Percentiles rank a stretch among this genome's conserved stretches.
These are phyloP conservation scores for Papilio polyxenes DNA, from an alignment of 1,140 invertebrate species.

Conservation along the genomic window DNA sequence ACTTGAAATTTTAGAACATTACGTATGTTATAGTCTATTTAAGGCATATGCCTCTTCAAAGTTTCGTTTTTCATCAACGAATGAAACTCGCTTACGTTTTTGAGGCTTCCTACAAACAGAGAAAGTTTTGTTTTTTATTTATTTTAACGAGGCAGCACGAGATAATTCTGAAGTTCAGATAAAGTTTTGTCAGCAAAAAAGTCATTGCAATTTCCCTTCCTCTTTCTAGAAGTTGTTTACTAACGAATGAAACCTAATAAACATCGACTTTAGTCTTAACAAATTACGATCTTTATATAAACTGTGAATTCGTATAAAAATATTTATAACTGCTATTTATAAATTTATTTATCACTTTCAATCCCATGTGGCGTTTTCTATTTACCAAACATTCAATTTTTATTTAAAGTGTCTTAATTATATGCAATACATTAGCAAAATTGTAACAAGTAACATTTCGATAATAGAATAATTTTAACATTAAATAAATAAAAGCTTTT, in stretches of 20 bases:
- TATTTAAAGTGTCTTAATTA: no score
- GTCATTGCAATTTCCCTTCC: slow-evolving; percentile 23
- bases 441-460: no score
- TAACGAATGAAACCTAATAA: slow-evolving; percentile 5
- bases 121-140: slow-evolving; percentile 27
- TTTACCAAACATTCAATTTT: no score
- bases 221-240: slow-evolving; percentile 31
- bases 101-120: slow-evolving; percentile 39
- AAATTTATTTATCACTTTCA: no score
- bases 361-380: no score
- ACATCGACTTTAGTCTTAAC: neutral
- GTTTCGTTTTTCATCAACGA: slow-evolving; percentile 35
- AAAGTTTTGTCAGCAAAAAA: slow-evolving; percentile 28
- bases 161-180: slow-evolving; percentile 29
- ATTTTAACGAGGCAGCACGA: slow-evolving; percentile 29
- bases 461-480: neutral
- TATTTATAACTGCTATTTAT: neutral
- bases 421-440: no score
- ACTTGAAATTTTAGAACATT: neutral
- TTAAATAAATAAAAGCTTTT: neutral
- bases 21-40: slow-evolving; percentile 9
- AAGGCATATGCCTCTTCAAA: slow-evolving; percentile 17
- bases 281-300: neutral
- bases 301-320: neutral
- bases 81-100: slow-evolving; percentile 20